These are phyloP conservation scores for Ammodytes marinus DNA, from an alignment of 2,113 vertebrate genomes.

Conservation along the genomic window DNA sequence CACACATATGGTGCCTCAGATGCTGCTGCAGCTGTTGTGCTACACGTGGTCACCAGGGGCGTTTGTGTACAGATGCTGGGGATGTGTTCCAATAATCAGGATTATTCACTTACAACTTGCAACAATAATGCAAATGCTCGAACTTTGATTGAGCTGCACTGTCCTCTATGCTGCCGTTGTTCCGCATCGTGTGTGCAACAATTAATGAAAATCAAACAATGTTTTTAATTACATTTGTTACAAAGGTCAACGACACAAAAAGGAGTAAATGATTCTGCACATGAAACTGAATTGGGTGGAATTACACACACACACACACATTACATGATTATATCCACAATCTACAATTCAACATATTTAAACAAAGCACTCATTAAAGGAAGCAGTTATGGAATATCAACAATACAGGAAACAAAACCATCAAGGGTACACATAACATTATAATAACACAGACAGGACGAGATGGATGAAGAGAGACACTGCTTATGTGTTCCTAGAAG, in stretches of 20 bases:
- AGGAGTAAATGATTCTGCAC: neutral
- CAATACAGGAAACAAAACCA: neutral
- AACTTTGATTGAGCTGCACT: conserved; percentile 7
- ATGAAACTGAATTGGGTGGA: neutral
- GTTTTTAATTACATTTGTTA: neutral
- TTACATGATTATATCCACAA: neutral
- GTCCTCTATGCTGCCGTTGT: conserved; percentile 4
- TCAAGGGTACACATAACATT: neutral
- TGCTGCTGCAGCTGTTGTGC: conserved; percentile 51
- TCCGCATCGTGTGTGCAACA: neutral
- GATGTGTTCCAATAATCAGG: conserved; percentile 47
- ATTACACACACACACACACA: neutral
- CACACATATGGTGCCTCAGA: conserved; percentile 46
- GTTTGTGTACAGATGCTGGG: conserved; percentile 55
- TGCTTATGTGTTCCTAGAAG: conserved; percentile 54
- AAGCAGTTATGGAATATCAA: no score
- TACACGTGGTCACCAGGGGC: conserved; percentile 26
- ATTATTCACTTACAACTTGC: conserved; percentile 39
- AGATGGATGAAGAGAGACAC: conserved; percentile 19
- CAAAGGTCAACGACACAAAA: neutral
- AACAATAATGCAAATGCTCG: conserved; percentile 5
- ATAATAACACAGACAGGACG: neutral
- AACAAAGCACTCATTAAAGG: neutral
- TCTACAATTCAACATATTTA: neutral
- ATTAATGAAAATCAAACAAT: no score